Evolutionary conservation across 1,140 invertebrate genomes (phyloP).

Genomic region (Chironomus tepperi): DNA sequence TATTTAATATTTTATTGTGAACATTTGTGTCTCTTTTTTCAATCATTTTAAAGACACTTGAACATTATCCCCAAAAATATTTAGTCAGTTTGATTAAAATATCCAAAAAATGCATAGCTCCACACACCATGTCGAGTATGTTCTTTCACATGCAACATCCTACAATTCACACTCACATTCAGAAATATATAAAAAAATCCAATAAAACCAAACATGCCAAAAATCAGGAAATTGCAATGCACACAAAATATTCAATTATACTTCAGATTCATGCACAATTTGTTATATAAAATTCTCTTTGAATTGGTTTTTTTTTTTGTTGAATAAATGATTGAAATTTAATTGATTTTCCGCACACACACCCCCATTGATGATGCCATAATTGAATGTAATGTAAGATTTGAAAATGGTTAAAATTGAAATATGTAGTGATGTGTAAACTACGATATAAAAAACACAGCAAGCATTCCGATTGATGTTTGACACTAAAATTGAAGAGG

Average conservation of each 20-base stretch:
- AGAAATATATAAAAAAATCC: background rate
- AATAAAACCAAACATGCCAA: background rate
- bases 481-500: background rate
- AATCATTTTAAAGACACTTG: no score
- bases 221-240: background rate
- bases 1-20: no score
- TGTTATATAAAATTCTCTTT: background rate
- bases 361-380: background rate
- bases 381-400: background rate
- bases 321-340: constrained; percentile 17
- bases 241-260: background rate
- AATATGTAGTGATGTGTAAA: background rate
- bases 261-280: background rate
- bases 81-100: no score
- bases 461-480: constrained; percentile 12
- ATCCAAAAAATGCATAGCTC: no score
- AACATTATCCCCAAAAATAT: no score
- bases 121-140: no score
- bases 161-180: background rate
- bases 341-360: constrained; percentile 15
- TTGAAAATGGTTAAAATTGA: background rate
- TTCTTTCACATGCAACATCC: no score
- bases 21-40: no score
- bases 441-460: background rate
- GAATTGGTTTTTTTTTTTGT: background rate